Evolutionary conservation across 92 coral and sea anemone genomes (phyloP).

Genomic region (Pocillopora meandrina): DNA sequence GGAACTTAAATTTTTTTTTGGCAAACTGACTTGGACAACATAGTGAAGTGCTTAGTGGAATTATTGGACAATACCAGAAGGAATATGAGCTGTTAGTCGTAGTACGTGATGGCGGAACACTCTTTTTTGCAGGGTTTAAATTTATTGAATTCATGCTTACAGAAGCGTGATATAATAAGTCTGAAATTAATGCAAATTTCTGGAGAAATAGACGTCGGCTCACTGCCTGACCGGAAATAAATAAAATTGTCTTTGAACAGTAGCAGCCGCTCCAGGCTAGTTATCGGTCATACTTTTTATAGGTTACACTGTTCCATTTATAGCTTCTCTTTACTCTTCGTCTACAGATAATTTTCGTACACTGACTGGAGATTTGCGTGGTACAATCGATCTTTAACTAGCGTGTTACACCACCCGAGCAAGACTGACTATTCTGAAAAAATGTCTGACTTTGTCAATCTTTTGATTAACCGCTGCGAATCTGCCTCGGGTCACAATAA

Average conservation of each 20-base stretch:
- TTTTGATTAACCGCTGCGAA: background rate
- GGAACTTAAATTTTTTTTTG: slow-evolving; percentile 5
- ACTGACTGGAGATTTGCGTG: background rate
- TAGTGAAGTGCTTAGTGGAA: background rate
- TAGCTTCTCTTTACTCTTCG: slow-evolving; percentile 8
- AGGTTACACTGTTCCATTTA: slow-evolving; percentile 33
- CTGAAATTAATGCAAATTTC: slow-evolving; percentile 72
- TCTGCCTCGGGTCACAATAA: slow-evolving; percentile 9
- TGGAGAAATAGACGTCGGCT: slow-evolving; percentile 39
- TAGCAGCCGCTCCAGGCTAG: slow-evolving; percentile 11
- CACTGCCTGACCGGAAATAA: slow-evolving; percentile 44
- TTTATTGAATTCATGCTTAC: slow-evolving; percentile 42
- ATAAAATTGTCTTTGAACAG: slow-evolving; percentile 49
- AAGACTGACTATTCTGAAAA: background rate
- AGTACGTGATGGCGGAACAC: slow-evolving; percentile 34
- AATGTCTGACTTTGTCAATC: background rate
- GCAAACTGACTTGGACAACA: background rate
- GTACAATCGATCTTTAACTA: background rate
- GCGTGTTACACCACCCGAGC: background rate
- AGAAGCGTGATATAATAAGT: slow-evolving; percentile 55
- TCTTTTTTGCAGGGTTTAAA: slow-evolving; percentile 14
- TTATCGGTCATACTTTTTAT: slow-evolving; percentile 19
- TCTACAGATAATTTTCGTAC: background rate
- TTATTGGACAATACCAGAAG: background rate
- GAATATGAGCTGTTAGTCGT: background rate